Conservation (phyloP, 2,113 vertebrate genomes). For the Eidolon helvum region DNA sequence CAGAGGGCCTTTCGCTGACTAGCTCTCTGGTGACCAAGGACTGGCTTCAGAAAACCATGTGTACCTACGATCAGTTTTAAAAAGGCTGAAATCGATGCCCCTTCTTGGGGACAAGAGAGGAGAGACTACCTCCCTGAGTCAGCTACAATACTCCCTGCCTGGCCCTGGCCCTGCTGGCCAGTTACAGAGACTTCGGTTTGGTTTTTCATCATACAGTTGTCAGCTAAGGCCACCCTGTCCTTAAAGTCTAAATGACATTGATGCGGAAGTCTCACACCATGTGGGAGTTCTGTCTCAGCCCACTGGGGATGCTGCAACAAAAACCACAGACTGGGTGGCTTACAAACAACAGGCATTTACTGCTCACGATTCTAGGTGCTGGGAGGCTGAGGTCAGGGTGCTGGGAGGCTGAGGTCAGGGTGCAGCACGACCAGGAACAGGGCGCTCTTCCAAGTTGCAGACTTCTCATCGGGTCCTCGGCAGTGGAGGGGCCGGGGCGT, state of each 20-base stretch:
- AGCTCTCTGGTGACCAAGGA: not conserved
- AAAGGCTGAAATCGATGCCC: not conserved
- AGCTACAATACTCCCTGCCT: not conserved
- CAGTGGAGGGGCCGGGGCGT: not conserved
- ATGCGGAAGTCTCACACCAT: not conserved
- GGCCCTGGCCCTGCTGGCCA: rapidly evolving
- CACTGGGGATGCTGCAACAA: not conserved
- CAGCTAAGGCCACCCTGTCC: not conserved
- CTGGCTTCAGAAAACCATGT: not conserved
- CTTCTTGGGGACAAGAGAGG: not conserved
- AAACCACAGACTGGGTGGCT: not conserved
- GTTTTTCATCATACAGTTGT: not conserved
- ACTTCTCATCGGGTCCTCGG: too few relatives aligned
- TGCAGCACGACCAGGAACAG: not conserved
- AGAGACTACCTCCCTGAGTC: not conserved
- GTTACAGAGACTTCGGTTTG: not conserved
- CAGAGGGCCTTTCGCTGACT: not conserved
- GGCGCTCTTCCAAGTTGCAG: not conserved
- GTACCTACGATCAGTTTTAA: not conserved
- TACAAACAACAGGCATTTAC: not conserved
- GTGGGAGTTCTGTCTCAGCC: not conserved
- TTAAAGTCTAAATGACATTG: not conserved
- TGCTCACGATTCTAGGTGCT: not conserved
- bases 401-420: not conserved
- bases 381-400: not conserved